A percentile compares a stretch with the other conserved stretches of the same genome.
Evolutionary conservation across 2,888 invertebrate genomes (phyloP).

Genomic region (Panopea generosa): DNA sequence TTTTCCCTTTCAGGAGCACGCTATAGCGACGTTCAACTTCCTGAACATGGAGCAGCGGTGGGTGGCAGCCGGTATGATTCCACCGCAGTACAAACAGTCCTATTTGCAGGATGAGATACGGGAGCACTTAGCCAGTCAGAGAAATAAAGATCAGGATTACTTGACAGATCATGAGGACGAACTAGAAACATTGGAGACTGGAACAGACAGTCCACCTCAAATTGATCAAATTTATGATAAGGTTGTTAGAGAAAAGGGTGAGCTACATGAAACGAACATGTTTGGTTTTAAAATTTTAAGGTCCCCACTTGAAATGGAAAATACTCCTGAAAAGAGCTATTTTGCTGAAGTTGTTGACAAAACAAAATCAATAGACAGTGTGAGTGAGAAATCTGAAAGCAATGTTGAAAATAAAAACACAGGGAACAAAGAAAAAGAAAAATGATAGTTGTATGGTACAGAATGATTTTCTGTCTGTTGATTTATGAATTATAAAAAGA

Average conservation of each 20-base stretch:
- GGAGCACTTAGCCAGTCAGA: not conserved
- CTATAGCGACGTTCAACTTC: constrained; percentile 96
- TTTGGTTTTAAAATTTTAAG: not conserved
- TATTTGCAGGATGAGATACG: not conserved
- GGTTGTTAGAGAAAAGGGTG: too few species aligned
- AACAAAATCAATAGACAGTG: too few species aligned
- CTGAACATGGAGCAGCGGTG: constrained; percentile 92
- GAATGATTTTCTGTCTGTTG: too few species aligned
- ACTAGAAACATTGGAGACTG: not conserved
- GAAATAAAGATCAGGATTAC: not conserved
- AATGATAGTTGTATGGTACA: too few species aligned
- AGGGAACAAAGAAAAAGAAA: too few species aligned
- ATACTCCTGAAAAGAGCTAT: too few species aligned
- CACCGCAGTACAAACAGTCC: constrained; percentile 81
- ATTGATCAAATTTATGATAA: too few species aligned
- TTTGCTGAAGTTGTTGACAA: too few species aligned
- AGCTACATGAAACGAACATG: not conserved
- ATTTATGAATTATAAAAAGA: too few species aligned
- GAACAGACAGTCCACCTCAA: too few species aligned
- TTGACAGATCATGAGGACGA: not conserved
- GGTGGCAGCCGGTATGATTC: constrained; percentile 88
- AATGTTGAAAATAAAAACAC: too few species aligned
- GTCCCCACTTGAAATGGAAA: not conserved
- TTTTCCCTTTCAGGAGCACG: constrained; percentile 88
- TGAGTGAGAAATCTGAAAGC: too few species aligned